A percentile compares a stretch with the other conserved stretches of the same genome.
Conservation (phyloP, 2,888 invertebrate species). For the Gandaritis pyraliata region DNA sequence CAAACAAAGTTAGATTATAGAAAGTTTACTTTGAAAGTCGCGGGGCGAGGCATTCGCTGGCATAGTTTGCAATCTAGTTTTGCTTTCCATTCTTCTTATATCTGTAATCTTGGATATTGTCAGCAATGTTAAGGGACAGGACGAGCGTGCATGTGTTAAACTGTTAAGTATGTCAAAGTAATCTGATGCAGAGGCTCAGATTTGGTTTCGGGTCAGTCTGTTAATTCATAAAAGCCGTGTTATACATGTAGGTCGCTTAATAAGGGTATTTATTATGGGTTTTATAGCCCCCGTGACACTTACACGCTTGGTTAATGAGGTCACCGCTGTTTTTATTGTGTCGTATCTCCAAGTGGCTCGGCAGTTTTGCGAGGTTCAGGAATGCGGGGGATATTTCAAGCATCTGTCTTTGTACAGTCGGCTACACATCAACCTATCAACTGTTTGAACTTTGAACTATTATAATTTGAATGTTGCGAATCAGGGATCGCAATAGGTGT, state of each 20-base stretch:
- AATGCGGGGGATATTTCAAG: conserved; percentile 18
- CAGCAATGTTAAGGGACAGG: too few species aligned
- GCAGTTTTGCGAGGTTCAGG: conserved; percentile 13
- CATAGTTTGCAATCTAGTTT: conserved; percentile 25
- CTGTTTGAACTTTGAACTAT: too few species aligned
- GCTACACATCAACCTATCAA: too few species aligned
- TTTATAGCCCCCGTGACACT: conserved; percentile 55
- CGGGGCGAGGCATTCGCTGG: conserved; percentile 13
- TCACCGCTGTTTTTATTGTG: conserved; percentile 49
- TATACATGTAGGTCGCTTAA: conserved; percentile 50
- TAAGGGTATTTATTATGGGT: conserved; percentile 55
- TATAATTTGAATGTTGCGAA: too few species aligned
- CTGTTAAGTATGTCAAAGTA: neutral
- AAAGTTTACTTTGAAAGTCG: conserved; percentile 19
- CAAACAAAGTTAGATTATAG: conserved; percentile 18
- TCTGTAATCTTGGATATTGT: too few species aligned
- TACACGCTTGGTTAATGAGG: conserved; percentile 57
- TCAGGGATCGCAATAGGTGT: too few species aligned
- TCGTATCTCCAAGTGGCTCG: conserved; percentile 26
- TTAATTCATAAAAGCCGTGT: conserved; percentile 57
- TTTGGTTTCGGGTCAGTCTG: conserved; percentile 13
- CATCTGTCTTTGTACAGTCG: too few species aligned
- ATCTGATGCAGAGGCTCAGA: conserved; percentile 5
- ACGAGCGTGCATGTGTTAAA: too few species aligned
- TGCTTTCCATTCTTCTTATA: conserved; percentile 21